Percentiles rank a stretch among this genome's conserved stretches.
These are phyloP conservation scores for Spinibarbus caldwelli DNA, from an alignment of 2,797 vertebrate species.

Conservation along the genomic window DNA sequence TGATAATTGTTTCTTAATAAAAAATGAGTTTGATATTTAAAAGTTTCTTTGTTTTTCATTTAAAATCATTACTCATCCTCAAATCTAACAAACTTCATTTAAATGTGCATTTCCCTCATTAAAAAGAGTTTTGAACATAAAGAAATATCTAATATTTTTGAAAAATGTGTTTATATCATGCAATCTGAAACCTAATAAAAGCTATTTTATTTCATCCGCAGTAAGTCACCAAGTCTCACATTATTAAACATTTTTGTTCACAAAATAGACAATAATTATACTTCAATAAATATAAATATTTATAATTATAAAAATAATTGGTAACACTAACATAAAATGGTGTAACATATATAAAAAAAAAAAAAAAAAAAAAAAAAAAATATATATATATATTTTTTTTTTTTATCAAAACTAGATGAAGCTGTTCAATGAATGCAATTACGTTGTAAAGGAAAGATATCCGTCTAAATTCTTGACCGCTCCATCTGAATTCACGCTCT, in stretches of 20 bases:
- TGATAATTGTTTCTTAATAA: background rate
- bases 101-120: background rate
- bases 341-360: too few species aligned
- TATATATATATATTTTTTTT: too few species aligned
- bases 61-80: background rate
- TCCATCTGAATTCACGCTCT: background rate
- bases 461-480: background rate
- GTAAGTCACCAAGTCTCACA: background rate
- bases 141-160: background rate
- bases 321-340: background rate
- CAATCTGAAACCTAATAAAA: background rate
- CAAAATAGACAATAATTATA: background rate
- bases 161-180: background rate
- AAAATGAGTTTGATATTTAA: background rate
- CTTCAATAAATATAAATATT: too few species aligned
- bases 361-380: too few species aligned
- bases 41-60: background rate
- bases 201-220: background rate
- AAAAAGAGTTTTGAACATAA: background rate
- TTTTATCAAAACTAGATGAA: background rate
- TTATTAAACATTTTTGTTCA: background rate
- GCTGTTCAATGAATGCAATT: background rate
- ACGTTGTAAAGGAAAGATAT: background rate
- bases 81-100: background rate
- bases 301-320: background rate